Percentiles rank a stretch among this genome's conserved stretches.
These are phyloP conservation scores for Holothuria leucospilota DNA, from an alignment of 53 echinoderm and acorn worm genomes.

Conservation along the genomic window DNA sequence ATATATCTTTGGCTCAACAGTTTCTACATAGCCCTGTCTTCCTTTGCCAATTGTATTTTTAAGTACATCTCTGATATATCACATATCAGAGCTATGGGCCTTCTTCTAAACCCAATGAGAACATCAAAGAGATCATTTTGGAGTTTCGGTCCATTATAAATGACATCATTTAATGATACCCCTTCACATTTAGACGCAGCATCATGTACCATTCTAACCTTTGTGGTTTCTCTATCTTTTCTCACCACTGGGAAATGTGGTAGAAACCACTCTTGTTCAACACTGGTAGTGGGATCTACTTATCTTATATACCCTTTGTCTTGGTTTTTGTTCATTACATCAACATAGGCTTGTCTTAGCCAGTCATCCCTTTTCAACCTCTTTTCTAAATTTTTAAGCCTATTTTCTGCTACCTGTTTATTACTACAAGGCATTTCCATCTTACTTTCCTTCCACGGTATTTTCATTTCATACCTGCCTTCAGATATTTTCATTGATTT, in stretches of 20 bases:
- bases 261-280: slow-evolving; percentile 28
- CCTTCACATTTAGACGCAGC: slow-evolving; percentile 16
- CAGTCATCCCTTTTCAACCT: too few species aligned
- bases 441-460: not conserved
- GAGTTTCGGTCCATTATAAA: slow-evolving; percentile 24
- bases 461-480: slow-evolving; percentile 55
- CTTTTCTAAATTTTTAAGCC: slow-evolving; percentile 40
- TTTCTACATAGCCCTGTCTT: too few species aligned
- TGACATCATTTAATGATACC: slow-evolving; percentile 21
- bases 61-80: slow-evolving; percentile 48
- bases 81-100: too few species aligned
- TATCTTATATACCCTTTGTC: too few species aligned
- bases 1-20: slow-evolving; percentile 17
- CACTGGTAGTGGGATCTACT: too few species aligned
- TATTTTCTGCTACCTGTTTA: slow-evolving; percentile 33
- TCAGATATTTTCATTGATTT: slow-evolving; percentile 28
- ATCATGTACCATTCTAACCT: slow-evolving; percentile 28
- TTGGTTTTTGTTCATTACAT: slow-evolving; percentile 29
- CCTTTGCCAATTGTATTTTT: not conserved
- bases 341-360: not conserved
- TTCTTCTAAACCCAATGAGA: slow-evolving; percentile 32
- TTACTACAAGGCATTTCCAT: not conserved
- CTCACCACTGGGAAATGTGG: slow-evolving; percentile 54
- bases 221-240: slow-evolving; percentile 32
- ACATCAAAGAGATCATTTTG: slow-evolving; percentile 39